Percentiles rank a stretch among this genome's conserved stretches.
Conservation (phyloP, 2,113 vertebrate genomes). For the Vimba vimba region DNA sequence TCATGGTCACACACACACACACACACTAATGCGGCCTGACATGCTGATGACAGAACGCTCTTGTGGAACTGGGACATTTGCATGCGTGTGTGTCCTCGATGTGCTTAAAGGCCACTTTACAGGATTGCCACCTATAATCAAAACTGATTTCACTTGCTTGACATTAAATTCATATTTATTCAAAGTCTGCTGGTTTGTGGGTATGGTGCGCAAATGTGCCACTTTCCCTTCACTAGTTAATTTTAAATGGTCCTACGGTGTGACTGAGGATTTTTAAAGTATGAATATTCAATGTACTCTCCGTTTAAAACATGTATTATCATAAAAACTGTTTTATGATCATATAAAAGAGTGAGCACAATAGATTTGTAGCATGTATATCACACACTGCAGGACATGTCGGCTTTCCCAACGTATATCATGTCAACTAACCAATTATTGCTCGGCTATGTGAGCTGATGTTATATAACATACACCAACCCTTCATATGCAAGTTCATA, state of each 20-base stretch:
- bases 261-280: not conserved
- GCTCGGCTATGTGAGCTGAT: not conserved
- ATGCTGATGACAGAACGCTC: conserved; percentile 76
- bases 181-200: not conserved
- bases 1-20: not conserved
- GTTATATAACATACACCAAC: not conserved
- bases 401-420: not conserved
- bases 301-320: not conserved
- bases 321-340: not conserved
- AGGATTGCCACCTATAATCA: not conserved
- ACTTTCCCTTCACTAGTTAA: not conserved
- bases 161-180: not conserved
- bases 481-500: not conserved
- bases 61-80: conserved; percentile 46
- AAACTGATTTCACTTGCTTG: not conserved
- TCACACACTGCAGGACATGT: not conserved
- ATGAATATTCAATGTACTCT: not conserved
- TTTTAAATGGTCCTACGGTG: not conserved
- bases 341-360: not conserved
- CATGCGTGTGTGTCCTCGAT: conserved; percentile 40
- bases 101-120: conserved; percentile 11
- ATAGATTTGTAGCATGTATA: not conserved
- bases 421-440: not conserved
- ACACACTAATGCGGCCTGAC: conserved; percentile 73
- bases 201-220: not conserved